Conservation (phyloP, 2,113 vertebrate species). For the Phalacrocorax pelagicus region DNA sequence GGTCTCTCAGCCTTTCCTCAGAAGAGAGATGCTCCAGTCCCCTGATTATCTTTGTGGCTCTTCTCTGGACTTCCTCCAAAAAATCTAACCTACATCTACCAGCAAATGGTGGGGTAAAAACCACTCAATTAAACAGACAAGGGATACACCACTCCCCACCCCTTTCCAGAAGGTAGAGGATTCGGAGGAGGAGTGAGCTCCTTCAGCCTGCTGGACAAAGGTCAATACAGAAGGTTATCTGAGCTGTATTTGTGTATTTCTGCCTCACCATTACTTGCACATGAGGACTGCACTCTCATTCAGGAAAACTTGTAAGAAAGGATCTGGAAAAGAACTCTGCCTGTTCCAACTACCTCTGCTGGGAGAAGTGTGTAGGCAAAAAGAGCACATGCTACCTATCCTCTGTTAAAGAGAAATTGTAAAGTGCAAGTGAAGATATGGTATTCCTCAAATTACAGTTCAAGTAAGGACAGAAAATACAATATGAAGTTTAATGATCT, state of each 20-base stretch:
- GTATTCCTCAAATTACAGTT: neutral
- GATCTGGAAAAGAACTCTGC: neutral
- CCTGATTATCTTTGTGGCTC: too few species aligned
- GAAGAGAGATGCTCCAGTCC: too few species aligned
- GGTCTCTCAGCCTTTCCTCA: too few species aligned
- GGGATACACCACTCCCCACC: accelerated
- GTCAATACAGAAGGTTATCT: neutral
- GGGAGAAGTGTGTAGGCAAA: neutral
- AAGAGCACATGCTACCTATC: accelerated
- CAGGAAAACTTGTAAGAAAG: neutral
- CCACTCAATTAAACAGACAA: neutral
- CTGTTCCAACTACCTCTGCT: neutral
- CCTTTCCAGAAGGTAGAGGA: neutral
- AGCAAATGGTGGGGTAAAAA: neutral
- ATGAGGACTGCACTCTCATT: neutral
- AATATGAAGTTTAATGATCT: neutral
- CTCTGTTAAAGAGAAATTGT: neutral
- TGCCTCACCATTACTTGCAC: neutral
- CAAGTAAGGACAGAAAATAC: neutral
- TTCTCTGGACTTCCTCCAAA: too few species aligned
- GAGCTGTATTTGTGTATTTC: neutral
- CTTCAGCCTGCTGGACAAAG: neutral
- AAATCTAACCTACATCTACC: too few species aligned
- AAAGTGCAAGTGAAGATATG: neutral
- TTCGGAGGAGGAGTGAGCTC: neutral